Conservation (phyloP, 2,797 vertebrate genomes). For the Pelochelys cantorii region DNA sequence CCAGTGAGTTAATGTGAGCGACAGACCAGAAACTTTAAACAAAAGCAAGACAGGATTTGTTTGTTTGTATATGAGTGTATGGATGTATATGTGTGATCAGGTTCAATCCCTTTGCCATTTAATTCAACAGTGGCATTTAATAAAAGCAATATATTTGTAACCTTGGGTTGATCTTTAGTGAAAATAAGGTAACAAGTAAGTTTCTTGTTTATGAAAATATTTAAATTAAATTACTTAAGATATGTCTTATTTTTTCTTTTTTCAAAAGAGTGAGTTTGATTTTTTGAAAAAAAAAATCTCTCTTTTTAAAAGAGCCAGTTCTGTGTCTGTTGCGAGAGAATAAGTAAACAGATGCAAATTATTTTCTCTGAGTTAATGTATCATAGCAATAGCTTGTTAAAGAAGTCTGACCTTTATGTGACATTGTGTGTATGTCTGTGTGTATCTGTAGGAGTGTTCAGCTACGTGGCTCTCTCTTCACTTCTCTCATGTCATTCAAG, state of each 20-base stretch:
- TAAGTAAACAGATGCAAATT: background rate
- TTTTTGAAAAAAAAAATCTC: background rate
- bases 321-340: background rate
- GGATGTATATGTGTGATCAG: too few relatives aligned
- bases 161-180: too few relatives aligned
- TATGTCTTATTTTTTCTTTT: background rate
- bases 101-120: too few relatives aligned
- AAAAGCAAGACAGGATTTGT: too few relatives aligned
- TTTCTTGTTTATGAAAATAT: background rate
- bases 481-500: background rate
- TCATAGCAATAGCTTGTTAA: background rate
- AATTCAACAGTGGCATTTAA: too few relatives aligned
- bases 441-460: slow-evolving; percentile 1
- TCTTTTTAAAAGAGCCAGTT: background rate
- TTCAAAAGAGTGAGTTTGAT: background rate
- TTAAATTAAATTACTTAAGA: background rate
- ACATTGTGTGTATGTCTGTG: background rate
- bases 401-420: slow-evolving; percentile 16
- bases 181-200: background rate
- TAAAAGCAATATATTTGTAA: too few relatives aligned
- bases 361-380: background rate
- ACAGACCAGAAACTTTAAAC: too few relatives aligned
- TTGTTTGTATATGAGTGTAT: too few relatives aligned
- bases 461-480: background rate
- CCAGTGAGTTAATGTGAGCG: too few relatives aligned